Conservation (phyloP, 2,888 invertebrate genomes). For the Hydrotaea diabolus region DNA sequence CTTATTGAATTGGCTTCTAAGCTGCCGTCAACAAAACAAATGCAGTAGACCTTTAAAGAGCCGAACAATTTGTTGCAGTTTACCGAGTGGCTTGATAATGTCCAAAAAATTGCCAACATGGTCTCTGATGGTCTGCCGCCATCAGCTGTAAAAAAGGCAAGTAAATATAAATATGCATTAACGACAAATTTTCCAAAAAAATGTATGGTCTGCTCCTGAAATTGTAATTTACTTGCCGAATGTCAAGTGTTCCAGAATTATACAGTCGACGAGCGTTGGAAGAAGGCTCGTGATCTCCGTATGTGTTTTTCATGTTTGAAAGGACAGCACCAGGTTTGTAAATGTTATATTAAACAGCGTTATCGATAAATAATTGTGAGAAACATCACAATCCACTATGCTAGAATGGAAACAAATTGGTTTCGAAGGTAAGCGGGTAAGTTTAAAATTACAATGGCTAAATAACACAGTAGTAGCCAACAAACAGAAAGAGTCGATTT, state of each 20-base stretch:
- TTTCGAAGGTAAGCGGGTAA: background rate
- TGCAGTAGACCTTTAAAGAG: background rate
- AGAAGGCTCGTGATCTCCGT: constrained; percentile 20
- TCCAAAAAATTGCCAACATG: constrained; percentile 3
- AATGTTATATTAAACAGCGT: constrained; percentile 34
- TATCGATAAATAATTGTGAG: constrained; percentile 16
- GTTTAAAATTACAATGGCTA: constrained; percentile 38
- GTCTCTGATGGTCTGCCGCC: constrained; percentile 2
- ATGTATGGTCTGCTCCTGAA: background rate
- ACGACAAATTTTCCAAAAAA: background rate
- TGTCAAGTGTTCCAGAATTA: constrained; percentile 25
- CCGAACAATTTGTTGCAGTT: constrained; percentile 9
- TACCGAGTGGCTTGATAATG: constrained; percentile 24
- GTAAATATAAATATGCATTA: background rate
- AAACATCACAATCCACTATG: constrained; percentile 22
- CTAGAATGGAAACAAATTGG: constrained; percentile 12
- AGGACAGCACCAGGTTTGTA: constrained; percentile 30
- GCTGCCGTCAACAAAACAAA: background rate
- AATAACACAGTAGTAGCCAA: constrained; percentile 16
- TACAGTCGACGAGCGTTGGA: constrained; percentile 41
- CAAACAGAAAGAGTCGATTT: background rate
- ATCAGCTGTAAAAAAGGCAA: background rate
- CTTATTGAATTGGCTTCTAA: constrained; percentile 8
- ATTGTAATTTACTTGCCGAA: background rate
- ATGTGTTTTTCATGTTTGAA: constrained; percentile 52